Conservation (phyloP, 2,888 invertebrate species). For the Phrixothrix hirtus region DNA sequence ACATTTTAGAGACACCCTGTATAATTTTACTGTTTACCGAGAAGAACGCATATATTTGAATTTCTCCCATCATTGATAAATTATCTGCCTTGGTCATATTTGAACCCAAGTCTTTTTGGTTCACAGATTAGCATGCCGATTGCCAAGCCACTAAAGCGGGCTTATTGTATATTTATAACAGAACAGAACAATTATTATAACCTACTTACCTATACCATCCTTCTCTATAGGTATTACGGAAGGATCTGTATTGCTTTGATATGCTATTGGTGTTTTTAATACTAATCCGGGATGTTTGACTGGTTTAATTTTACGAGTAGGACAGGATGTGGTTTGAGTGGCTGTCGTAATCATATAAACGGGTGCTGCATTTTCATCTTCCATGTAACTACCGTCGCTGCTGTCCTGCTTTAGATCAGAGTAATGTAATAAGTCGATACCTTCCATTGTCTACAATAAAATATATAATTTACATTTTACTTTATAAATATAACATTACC, state of each 20-base stretch:
- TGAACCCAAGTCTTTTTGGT: too few relatives aligned
- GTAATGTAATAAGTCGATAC: conserved; percentile 54
- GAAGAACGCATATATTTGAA: too few relatives aligned
- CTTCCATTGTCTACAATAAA: conserved; percentile 51
- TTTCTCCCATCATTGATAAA: too few relatives aligned
- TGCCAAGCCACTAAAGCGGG: too few relatives aligned
- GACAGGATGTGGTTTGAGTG: conserved; percentile 61
- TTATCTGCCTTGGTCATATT: too few relatives aligned
- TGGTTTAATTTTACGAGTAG: conserved; percentile 70
- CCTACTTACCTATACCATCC: conserved; percentile 79
- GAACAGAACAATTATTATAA: too few relatives aligned
- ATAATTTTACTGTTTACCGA: too few relatives aligned
- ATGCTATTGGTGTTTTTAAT: conserved; percentile 76
- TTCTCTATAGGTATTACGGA: conserved; percentile 86
- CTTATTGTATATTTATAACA: too few relatives aligned
- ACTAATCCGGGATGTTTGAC: conserved; percentile 74
- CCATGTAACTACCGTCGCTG: conserved; percentile 57
- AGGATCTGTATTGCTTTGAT: conserved; percentile 78
- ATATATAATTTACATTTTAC: conserved; percentile 1
- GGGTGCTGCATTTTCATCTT: conserved; percentile 55
- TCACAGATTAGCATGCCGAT: too few relatives aligned
- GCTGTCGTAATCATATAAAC: conserved; percentile 60
- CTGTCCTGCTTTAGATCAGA: conserved; percentile 54
- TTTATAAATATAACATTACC: conserved; percentile 47
- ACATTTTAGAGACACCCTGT: too few relatives aligned